Evolutionary conservation across 2,888 invertebrate species (phyloP).

Genomic region (Notodonta dromedarius): DNA sequence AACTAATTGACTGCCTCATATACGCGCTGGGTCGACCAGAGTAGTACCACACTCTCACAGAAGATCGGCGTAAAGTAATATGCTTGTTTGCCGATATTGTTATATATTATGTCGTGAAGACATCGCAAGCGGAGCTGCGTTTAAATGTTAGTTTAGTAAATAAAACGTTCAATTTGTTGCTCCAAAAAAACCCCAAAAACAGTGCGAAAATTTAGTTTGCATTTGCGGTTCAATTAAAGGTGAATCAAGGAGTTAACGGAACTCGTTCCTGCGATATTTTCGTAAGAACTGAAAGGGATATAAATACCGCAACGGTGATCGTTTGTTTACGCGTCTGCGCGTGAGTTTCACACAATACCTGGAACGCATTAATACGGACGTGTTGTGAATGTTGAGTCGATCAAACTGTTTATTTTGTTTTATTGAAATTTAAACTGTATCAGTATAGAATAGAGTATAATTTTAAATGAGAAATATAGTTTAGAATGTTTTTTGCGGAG

Average conservation of each 20-base stretch:
- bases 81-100: too few relatives aligned
- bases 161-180: too few relatives aligned
- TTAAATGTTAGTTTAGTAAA: too few relatives aligned
- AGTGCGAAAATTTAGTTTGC: too few relatives aligned
- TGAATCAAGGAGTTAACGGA: neutral
- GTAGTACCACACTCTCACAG: too few relatives aligned
- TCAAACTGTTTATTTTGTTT: slow-evolving; percentile 19
- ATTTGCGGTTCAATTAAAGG: neutral
- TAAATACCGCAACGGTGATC: slow-evolving; percentile 21
- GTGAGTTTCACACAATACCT: slow-evolving; percentile 54
- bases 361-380: slow-evolving; percentile 59
- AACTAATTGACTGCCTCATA: too few relatives aligned
- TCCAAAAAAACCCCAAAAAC: too few relatives aligned
- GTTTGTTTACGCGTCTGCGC: slow-evolving; percentile 46
- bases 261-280: neutral
- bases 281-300: slow-evolving; percentile 17
- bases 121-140: too few relatives aligned
- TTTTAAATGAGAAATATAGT: neutral
- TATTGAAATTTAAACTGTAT: slow-evolving; percentile 27
- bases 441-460: slow-evolving; percentile 12
- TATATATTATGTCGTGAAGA: too few relatives aligned
- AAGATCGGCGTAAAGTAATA: too few relatives aligned
- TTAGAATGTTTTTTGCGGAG: slow-evolving; percentile 7
- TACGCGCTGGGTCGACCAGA: too few relatives aligned
- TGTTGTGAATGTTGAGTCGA: slow-evolving; percentile 56